These are phyloP conservation scores for Nephrotoma appendiculata DNA, from an alignment of 2,888 invertebrate species.

Conservation along the genomic window DNA sequence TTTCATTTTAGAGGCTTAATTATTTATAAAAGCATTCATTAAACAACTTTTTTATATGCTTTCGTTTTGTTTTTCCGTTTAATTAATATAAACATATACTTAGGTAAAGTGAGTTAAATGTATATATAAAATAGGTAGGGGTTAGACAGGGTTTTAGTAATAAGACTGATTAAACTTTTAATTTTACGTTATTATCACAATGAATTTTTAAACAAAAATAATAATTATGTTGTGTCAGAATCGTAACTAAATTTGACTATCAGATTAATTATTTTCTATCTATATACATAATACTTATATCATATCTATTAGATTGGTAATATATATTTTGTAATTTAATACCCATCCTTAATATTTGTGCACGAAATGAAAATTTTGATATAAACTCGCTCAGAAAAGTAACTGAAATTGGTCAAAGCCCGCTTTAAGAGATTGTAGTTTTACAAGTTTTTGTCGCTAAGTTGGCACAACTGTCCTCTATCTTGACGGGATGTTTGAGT, in stretches of 20 bases:
- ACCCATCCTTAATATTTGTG: background rate
- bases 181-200: background rate
- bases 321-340: background rate
- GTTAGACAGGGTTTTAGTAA: background rate
- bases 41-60: background rate
- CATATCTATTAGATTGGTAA: background rate
- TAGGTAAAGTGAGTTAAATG: background rate
- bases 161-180: background rate
- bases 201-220: background rate
- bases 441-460: no score
- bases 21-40: background rate
- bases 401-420: no score
- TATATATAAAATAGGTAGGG: background rate
- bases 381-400: no score
- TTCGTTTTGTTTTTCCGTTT: background rate
- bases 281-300: background rate
- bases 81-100: background rate
- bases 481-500: no score
- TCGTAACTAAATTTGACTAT: background rate
- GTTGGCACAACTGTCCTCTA: no score
- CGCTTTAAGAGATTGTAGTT: no score
- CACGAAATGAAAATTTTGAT: no score
- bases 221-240: background rate
- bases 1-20: background rate
- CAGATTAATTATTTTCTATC: background rate